Percentiles rank a stretch among this genome's conserved stretches.
Conservation (phyloP, 2,888 invertebrate species). For the Drosophila meridiana region DNA sequence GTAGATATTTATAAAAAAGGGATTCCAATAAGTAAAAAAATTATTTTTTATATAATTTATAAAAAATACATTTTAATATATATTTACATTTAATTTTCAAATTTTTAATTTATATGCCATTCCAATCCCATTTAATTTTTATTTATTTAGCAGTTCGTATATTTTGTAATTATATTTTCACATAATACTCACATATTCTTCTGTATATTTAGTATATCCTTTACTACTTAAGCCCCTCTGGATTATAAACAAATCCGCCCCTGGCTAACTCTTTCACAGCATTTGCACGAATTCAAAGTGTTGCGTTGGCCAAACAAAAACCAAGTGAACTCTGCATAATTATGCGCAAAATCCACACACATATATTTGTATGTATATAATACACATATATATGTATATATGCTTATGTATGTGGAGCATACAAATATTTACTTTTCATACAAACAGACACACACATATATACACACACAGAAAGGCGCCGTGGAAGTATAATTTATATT, state of each 20-base stretch:
- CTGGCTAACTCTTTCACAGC: slow-evolving; percentile 30
- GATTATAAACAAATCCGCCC: slow-evolving; percentile 9
- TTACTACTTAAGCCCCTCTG: background rate
- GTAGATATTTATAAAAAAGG: background rate
- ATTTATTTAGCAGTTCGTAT: background rate
- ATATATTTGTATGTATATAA: slow-evolving; percentile 5
- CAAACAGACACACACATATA: slow-evolving; percentile 15
- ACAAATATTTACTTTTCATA: slow-evolving; percentile 52
- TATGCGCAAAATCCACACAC: slow-evolving; percentile 61
- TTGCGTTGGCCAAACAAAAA: slow-evolving; percentile 64
- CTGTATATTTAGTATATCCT: background rate
- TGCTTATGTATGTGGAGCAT: slow-evolving; percentile 16
- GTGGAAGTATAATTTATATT: slow-evolving; percentile 50
- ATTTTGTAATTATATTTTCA: too few species aligned
- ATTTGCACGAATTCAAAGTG: slow-evolving; percentile 53
- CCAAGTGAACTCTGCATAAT: slow-evolving; percentile 67
- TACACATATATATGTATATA: background rate
- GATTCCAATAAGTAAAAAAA: too few species aligned
- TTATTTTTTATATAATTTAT: background rate
- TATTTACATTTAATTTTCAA: background rate
- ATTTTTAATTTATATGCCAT: background rate
- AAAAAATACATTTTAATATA: background rate
- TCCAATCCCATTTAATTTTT: background rate
- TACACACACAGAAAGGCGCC: background rate
- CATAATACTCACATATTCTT: background rate